These are phyloP conservation scores for Erynnis tages DNA, from an alignment of 2,888 invertebrate species.

Conservation along the genomic window DNA sequence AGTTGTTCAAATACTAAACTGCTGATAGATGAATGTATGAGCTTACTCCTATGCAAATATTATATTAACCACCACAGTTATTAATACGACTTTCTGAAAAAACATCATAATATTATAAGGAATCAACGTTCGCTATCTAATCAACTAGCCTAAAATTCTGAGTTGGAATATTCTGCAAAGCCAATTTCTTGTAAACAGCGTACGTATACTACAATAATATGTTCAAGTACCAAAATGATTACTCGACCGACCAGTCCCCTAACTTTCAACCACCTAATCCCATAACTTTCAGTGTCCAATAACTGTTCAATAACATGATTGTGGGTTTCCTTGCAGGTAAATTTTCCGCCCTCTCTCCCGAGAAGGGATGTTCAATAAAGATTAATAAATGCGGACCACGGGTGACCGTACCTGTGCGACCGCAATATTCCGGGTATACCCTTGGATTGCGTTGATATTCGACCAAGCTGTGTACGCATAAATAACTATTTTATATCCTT, in stretches of 20 bases:
- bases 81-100: too few species aligned
- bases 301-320: conserved; percentile 66
- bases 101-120: too few species aligned
- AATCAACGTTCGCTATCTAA: too few species aligned
- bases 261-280: too few species aligned
- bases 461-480: neutral
- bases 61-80: too few species aligned
- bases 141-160: too few species aligned
- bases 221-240: conserved; percentile 8
- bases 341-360: conserved; percentile 30
- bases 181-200: conserved; percentile 1
- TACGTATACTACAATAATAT: too few species aligned
- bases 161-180: neutral
- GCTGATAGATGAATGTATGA: too few species aligned
- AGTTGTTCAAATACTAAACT: too few species aligned
- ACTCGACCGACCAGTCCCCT: conserved; percentile 1
- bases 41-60: too few species aligned
- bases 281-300: conserved; percentile 44
- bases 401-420: conserved; percentile 51
- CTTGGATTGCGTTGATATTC: conserved; percentile 15
- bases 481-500: conserved; percentile 6
- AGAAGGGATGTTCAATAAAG: conserved; percentile 62
- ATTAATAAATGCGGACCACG: conserved; percentile 64
- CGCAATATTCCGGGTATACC: conserved; percentile 42
- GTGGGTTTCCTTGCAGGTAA: conserved; percentile 41